These are phyloP conservation scores for Poecilobothrus nobilitatus DNA, from an alignment of 2,888 invertebrate species.

Conservation along the genomic window DNA sequence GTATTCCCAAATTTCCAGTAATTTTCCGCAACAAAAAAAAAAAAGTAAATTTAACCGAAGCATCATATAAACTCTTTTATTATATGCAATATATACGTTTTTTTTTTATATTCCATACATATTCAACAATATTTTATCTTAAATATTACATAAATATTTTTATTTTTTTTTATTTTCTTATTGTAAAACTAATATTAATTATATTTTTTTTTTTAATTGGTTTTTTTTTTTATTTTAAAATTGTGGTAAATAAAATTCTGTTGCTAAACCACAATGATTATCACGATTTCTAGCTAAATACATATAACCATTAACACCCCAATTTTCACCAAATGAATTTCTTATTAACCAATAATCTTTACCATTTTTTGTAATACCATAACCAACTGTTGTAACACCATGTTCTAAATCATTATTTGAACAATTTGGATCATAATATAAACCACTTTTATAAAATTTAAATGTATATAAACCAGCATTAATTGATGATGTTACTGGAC, in stretches of 20 bases:
- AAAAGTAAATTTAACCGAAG: too few relatives aligned
- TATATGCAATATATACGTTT: too few relatives aligned
- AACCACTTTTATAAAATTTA: conserved; percentile 66
- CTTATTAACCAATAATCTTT: conserved; percentile 46
- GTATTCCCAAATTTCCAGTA: too few relatives aligned
- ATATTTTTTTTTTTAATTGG: too few relatives aligned
- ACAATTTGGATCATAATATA: conserved; percentile 69
- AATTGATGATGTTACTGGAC: conserved; percentile 73
- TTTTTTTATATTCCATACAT: too few relatives aligned
- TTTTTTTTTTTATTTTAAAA: background rate
- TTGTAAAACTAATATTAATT: too few relatives aligned
- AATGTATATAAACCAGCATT: conserved; percentile 69
- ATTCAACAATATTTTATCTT: too few relatives aligned
- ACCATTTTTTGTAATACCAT: conserved; percentile 15
- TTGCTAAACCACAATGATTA: conserved; percentile 74
- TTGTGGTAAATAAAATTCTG: background rate
- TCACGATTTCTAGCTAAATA: conserved; percentile 69
- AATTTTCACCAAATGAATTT: conserved; percentile 53
- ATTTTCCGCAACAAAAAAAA: too few relatives aligned
- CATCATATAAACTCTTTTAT: too few relatives aligned
- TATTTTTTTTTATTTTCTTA: too few relatives aligned
- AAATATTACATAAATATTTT: too few relatives aligned
- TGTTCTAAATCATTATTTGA: conserved; percentile 55
- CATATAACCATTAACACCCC: conserved; percentile 75
- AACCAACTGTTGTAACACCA: conserved; percentile 41